These are phyloP conservation scores for Drosophila guanche DNA, from an alignment of 1,140 invertebrate species.

Conservation along the genomic window DNA sequence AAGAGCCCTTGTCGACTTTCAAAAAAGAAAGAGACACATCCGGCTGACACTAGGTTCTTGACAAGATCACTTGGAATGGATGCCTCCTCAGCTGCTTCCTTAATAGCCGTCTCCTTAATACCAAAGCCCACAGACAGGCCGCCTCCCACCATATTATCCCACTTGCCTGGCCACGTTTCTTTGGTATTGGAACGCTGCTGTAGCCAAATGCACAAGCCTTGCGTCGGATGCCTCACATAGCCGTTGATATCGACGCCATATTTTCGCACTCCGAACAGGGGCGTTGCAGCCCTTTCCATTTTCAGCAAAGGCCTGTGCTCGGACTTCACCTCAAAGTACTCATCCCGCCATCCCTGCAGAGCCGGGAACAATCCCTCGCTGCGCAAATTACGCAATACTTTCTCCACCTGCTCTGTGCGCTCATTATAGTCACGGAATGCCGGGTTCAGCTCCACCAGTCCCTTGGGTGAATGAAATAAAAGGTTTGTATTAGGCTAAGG, in stretches of 20 bases:
- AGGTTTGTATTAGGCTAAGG: background rate
- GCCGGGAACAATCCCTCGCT: constrained; percentile 86
- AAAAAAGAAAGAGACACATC: constrained; percentile 95
- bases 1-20: constrained; percentile 96
- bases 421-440: constrained; percentile 92
- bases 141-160: constrained; percentile 98
- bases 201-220: constrained; percentile 95
- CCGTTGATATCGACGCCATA: constrained; percentile 98
- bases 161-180: constrained; percentile 96
- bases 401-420: constrained; percentile 90
- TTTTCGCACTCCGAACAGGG: constrained; percentile 95
- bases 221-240: constrained; percentile 92
- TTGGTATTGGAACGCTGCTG: constrained; percentile 95
- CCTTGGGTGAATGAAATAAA: constrained; percentile 40
- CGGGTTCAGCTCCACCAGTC: constrained; percentile 90
- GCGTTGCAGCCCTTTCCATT: constrained; percentile 96
- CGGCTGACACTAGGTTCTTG: constrained; percentile 90
- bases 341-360: constrained; percentile 95
- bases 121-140: constrained; percentile 94
- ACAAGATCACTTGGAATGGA: constrained; percentile 90
- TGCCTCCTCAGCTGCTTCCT: constrained; percentile 97
- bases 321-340: constrained; percentile 93
- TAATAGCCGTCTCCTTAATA: constrained; percentile 94
- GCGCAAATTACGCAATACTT: constrained; percentile 90
- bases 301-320: constrained; percentile 89